Conservation (phyloP, 1,140 invertebrate genomes). For the Drosophila willistoni region DNA sequence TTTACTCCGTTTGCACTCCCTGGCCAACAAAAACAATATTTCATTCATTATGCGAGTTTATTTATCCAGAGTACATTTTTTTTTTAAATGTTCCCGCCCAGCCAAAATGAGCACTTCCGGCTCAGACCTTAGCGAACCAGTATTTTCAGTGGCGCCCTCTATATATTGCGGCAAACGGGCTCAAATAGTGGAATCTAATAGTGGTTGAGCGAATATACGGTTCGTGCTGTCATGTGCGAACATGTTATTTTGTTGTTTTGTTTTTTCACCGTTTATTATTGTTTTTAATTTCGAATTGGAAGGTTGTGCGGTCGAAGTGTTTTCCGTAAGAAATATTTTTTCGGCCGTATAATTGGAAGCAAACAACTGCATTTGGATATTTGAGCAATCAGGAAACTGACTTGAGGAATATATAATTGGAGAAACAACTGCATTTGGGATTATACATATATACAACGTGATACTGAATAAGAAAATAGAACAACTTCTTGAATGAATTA, state of each 20-base stretch:
- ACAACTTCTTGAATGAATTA: conserved; percentile 50
- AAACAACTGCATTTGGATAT: neutral
- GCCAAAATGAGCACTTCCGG: too few relatives aligned
- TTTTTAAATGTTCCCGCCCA: too few relatives aligned
- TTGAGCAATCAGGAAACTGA: conserved; percentile 10
- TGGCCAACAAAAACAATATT: too few relatives aligned
- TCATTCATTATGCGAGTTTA: too few relatives aligned
- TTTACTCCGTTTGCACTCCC: too few relatives aligned
- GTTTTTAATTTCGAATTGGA: neutral
- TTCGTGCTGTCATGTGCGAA: too few relatives aligned
- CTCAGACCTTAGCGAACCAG: too few relatives aligned
- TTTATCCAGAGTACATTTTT: too few relatives aligned
- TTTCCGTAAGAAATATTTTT: neutral
- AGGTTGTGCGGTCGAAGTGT: conserved; percentile 1
- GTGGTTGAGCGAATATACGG: too few relatives aligned
- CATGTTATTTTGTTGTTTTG: neutral
- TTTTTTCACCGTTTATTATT: neutral
- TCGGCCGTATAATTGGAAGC: neutral
- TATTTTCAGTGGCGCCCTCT: too few relatives aligned
- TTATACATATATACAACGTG: neutral
- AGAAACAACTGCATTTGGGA: conserved; percentile 13
- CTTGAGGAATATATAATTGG: neutral
- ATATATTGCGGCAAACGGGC: too few relatives aligned
- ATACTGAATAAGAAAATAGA: conserved; percentile 12
- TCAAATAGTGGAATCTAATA: too few relatives aligned